Percentiles rank a stretch among this genome's conserved stretches.
phyloP scores from a whole-genome alignment of 1,140 invertebrate species.

The Zaprionus africanus region DNA sequence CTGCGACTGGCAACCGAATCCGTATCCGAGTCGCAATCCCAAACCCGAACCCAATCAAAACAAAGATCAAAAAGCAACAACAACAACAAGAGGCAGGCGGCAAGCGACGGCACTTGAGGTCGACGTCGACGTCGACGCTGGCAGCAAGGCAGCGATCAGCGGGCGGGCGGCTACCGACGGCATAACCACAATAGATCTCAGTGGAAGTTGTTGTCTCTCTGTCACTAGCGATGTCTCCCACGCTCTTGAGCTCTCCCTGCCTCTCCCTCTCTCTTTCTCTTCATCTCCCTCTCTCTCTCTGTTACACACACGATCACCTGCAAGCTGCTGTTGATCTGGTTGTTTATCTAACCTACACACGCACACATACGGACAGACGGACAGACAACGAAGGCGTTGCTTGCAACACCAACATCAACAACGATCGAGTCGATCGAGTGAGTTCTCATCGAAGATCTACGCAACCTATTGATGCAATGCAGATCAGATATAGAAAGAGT shows the following conservation, averaged over 20 bases:
- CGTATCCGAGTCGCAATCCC: constrained; percentile 22
- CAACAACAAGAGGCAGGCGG: constrained; percentile 22
- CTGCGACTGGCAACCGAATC: constrained; percentile 14
- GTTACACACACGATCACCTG: constrained; percentile 39
- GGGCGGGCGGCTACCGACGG: constrained; percentile 27
- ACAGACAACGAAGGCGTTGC: not conserved
- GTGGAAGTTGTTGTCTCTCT: constrained; percentile 1
- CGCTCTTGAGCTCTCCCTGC: constrained; percentile 19
- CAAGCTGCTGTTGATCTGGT: constrained; percentile 50
- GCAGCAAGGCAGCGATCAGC: constrained; percentile 23
- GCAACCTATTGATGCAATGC: not conserved
- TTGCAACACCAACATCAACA: constrained; percentile 1
- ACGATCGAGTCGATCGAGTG: not conserved
- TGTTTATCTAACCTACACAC: constrained; percentile 58
- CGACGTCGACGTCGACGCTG: not conserved
- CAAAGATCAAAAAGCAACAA: constrained; percentile 62
- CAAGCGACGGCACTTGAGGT: constrained; percentile 44
- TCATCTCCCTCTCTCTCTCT: constrained; percentile 8
- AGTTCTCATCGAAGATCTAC: not conserved
- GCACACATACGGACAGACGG: constrained; percentile 18
- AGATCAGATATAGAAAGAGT: too few relatives aligned
- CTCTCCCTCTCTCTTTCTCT: constrained; percentile 6
- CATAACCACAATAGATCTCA: constrained; percentile 15
- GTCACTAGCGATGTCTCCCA: constrained; percentile 7
- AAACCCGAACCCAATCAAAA: constrained; percentile 60